Evolutionary conservation across 2,888 invertebrate genomes (phyloP), one percentile per base, ranked within the genome.

Genomic region (Stenolophus ochropezus): DNA sequence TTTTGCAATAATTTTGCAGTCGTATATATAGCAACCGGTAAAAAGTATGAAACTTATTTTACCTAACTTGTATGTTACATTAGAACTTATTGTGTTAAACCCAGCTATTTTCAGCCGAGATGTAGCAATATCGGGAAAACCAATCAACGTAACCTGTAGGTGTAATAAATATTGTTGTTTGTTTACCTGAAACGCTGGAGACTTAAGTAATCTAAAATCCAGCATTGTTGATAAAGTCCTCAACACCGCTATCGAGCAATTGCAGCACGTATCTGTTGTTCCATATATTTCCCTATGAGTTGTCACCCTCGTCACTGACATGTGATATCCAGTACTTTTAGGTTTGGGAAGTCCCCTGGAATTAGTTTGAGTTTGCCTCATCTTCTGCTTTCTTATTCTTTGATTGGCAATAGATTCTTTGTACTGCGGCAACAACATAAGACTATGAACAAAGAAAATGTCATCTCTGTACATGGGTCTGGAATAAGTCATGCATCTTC

Each of bases 361-460:
- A 20, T 42, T 80, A 33, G 77, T 61, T 65, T 27, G 56, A 5
- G 61, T 79, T 4, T 51, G 8, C 18, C 14, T 18, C 21, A 53
- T 27, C 11, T 56, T 71, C 47, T 56, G 56, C 56, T 56, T 53
- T 58, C 80, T 27, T 4, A 74, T 6, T 79, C 82, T 82, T 49
- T 81, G 79, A n/a, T 25, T 65, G 5, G 56, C 81, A 8, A 82
- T 73, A 0, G 84, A 83, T 74, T 82, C 84, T 79, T 83, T 83
- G 87, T 96, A 97, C 86, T 96, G 95, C 0, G 96, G 95, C 47
- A 97, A 90, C 84, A 95, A 92, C n/a, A 92, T 92, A 78, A 97
- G 90, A 79, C 96, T 96, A 8, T 95, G 96, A 1, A 94, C 93
- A 87, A 96, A 97, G 91, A 97, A 97, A 83, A 96, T 96, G 87